Conservation (phyloP, 2,797 vertebrate genomes). For the Gobio occitaniae region DNA sequence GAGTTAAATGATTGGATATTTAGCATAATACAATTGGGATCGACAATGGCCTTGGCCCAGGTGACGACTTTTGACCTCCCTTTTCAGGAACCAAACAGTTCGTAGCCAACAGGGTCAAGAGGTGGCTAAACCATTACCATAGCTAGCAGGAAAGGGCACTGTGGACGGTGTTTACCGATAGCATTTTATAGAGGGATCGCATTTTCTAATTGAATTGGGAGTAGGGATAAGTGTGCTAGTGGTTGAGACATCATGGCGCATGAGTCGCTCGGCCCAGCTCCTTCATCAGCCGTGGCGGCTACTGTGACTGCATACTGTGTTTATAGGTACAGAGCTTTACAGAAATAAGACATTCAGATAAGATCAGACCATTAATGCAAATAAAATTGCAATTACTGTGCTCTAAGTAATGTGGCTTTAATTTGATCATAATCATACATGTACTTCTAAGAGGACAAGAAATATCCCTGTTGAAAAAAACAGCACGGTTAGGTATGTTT, state of each 20-base stretch:
- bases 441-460: background rate
- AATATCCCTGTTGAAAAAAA: background rate
- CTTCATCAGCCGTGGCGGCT: conserved; percentile 12
- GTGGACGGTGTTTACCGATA: conserved; percentile 30
- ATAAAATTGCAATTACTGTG: background rate
- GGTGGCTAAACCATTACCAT: conserved; percentile 44
- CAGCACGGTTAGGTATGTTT: too few relatives aligned
- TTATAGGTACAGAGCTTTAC: background rate
- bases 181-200: background rate
- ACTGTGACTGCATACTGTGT: background rate
- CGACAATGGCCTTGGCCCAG: background rate
- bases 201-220: conserved; percentile 21
- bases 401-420: conserved; percentile 19
- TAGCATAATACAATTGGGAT: conserved; percentile 42
- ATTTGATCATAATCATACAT: conserved; percentile 16
- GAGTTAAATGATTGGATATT: conserved; percentile 50
- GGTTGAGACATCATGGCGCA: background rate
- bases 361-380: background rate
- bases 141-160: conserved; percentile 40
- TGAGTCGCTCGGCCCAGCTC: background rate
- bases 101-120: conserved; percentile 43
- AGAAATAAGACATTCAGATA: background rate
- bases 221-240: background rate
- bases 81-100: conserved; percentile 27
- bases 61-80: conserved; percentile 22